These are phyloP conservation scores for Metridium senile DNA, from an alignment of 92 coral and sea anemone species.

Conservation along the genomic window DNA sequence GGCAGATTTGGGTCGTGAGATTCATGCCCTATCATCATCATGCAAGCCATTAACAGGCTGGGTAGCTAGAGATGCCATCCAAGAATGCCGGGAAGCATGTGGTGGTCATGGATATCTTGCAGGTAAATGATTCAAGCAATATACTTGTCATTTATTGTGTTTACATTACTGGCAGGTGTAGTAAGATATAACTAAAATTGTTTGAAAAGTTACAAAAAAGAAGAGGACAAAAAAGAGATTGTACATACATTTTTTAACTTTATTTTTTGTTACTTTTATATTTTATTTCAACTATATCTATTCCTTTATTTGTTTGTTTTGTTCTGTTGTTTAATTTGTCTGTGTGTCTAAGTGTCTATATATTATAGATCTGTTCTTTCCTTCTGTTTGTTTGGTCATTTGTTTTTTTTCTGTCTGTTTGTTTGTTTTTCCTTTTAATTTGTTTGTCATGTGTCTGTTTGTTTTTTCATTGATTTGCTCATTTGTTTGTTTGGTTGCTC, in stretches of 20 bases:
- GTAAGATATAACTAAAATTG: too few species aligned
- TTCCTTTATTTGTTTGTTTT: too few species aligned
- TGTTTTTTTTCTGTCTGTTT: neutral
- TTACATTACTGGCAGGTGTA: too few species aligned
- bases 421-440: neutral
- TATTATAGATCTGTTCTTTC: neutral
- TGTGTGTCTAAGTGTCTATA: too few species aligned
- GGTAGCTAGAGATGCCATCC: constrained; percentile 91
- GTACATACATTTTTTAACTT: too few species aligned
- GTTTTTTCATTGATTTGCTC: neutral
- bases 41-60: constrained; percentile 92
- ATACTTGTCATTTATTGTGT: too few species aligned
- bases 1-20: constrained; percentile 92
- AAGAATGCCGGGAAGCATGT: constrained; percentile 99
- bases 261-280: too few species aligned
- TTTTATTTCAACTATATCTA: too few species aligned
- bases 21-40: constrained; percentile 92
- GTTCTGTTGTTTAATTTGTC: too few species aligned
- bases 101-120: constrained; percentile 99
- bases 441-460: neutral
- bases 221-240: too few species aligned
- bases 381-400: neutral
- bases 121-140: too few species aligned
- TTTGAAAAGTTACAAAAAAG: too few species aligned
- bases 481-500: neutral